Percentiles rank a stretch among this genome's conserved stretches.
These are phyloP conservation scores for Eilema caniola DNA, from an alignment of 2,888 invertebrate species.

Conservation along the genomic window DNA sequence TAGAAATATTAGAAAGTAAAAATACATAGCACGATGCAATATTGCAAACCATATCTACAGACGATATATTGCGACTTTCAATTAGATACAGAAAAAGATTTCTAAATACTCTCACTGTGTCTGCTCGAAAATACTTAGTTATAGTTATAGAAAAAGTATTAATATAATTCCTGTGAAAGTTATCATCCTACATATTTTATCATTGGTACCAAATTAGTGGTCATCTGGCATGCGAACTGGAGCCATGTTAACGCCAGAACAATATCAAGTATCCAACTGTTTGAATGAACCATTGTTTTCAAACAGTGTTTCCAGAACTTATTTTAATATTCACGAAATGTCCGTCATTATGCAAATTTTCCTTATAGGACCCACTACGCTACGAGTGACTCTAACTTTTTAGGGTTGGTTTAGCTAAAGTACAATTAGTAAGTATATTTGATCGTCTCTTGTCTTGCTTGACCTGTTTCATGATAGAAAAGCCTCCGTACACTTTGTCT, in stretches of 20 bases:
- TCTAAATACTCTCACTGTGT: not conserved
- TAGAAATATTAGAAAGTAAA: constrained; percentile 14
- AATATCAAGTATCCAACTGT: constrained; percentile 33
- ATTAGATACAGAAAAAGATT: not conserved
- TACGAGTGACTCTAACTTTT: not conserved
- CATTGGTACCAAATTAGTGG: constrained; percentile 21
- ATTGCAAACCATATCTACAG: constrained; percentile 10
- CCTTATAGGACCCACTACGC: not conserved
- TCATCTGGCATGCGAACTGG: constrained; percentile 26
- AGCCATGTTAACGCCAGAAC: constrained; percentile 23
- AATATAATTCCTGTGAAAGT: not conserved
- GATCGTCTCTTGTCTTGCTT: not conserved
- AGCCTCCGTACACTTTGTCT: not conserved
- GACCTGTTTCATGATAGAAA: not conserved
- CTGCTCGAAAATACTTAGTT: not conserved
- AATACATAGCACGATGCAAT: not conserved
- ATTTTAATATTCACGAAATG: constrained; percentile 3
- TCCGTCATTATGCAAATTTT: not conserved
- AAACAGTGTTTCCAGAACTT: constrained; percentile 4
- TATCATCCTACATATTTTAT: constrained; percentile 19
- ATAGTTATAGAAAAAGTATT: not conserved
- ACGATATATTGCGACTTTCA: not conserved
- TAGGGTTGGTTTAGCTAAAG: not conserved
- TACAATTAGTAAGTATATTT: no score
- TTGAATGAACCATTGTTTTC: constrained; percentile 44